Evolutionary conservation across 1,140 invertebrate genomes (phyloP).

Genomic region (Alviniconcha marisindica): DNA sequence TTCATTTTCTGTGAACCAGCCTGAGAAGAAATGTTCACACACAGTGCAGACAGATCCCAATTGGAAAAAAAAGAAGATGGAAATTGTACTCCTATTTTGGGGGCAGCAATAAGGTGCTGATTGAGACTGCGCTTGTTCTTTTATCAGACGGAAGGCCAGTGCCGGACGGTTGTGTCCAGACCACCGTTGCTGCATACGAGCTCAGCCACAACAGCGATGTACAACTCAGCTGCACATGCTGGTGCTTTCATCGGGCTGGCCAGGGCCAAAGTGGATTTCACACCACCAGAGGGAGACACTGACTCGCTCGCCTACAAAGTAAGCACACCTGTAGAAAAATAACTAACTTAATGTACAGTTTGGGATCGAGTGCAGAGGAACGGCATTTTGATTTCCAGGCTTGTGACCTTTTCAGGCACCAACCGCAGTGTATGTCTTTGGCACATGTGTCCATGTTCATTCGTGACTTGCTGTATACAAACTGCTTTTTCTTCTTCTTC

Average conservation of each 20-base stretch:
- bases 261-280: conserved; percentile 41
- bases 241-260: conserved; percentile 47
- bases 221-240: conserved; percentile 31
- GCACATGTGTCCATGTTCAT: too few species aligned
- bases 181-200: neutral
- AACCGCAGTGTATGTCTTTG: too few species aligned
- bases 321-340: neutral
- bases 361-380: neutral
- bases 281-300: conserved; percentile 42
- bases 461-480: too few species aligned
- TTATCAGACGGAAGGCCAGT: conserved; percentile 15
- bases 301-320: conserved; percentile 48
- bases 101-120: too few species aligned
- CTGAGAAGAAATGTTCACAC: too few species aligned
- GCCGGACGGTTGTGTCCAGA: neutral
- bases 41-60: too few species aligned
- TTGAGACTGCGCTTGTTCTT: too few species aligned
- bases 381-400: neutral
- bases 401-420: neutral
- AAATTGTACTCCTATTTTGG: too few species aligned
- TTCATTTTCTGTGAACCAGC: too few species aligned
- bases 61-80: too few species aligned
- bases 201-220: conserved; percentile 19
- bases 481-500: too few species aligned
- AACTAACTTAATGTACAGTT: neutral